These are phyloP conservation scores for Eilema griseolum DNA, from an alignment of 2,888 invertebrate genomes.

Conservation along the genomic window DNA sequence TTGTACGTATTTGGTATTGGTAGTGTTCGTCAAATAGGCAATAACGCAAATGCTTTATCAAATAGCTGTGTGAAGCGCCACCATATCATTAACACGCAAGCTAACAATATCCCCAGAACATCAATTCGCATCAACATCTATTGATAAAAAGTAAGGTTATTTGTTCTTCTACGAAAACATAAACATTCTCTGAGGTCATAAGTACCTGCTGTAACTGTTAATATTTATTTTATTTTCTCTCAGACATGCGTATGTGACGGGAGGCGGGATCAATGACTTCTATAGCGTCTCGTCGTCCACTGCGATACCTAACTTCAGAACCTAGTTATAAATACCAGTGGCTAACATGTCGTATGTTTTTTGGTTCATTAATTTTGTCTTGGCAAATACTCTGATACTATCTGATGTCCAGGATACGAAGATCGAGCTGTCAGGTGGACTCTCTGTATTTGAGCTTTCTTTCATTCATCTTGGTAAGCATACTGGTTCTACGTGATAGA, in stretches of 20 bases:
- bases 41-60: no score
- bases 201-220: background rate
- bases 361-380: background rate
- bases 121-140: background rate
- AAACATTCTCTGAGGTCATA: background rate
- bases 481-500: no score
- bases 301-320: background rate
- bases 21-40: no score
- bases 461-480: no score
- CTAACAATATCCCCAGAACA: background rate
- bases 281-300: background rate
- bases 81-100: background rate
- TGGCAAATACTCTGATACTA: background rate
- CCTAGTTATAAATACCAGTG: background rate
- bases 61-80: no score
- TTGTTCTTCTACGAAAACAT: background rate
- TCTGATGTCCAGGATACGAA: no score
- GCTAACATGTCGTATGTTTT: background rate
- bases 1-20: no score
- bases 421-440: no score
- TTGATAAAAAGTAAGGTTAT: background rate
- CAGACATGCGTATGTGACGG: background rate
- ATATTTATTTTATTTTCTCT: background rate
- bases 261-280: background rate
- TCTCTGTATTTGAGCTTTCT: no score